Evolutionary conservation across 1,140 invertebrate genomes (phyloP).

Genomic region (Drosophila lacteicornis): DNA sequence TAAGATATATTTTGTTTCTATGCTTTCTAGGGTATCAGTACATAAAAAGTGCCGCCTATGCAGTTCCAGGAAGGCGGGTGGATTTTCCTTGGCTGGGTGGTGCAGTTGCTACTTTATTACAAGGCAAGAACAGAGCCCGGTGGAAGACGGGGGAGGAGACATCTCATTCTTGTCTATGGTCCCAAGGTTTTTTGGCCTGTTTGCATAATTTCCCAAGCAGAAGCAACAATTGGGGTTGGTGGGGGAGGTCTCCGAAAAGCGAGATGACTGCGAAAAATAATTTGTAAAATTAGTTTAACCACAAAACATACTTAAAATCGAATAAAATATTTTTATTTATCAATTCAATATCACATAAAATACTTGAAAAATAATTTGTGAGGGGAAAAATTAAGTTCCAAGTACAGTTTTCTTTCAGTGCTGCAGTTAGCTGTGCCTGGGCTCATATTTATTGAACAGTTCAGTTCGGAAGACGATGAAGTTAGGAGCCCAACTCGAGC

Average conservation of each 20-base stretch:
- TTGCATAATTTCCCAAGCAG: conserved; percentile 71
- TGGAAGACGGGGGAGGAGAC: conserved; percentile 32
- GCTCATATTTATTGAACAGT: conserved; percentile 40
- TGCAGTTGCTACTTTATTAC: conserved; percentile 67
- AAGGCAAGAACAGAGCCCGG: conserved; percentile 42
- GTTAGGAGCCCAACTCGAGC: conserved; percentile 10
- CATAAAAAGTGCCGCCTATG: conserved; percentile 69
- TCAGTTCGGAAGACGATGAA: conserved; percentile 25
- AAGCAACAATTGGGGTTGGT: conserved; percentile 64
- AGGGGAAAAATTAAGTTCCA: background rate
- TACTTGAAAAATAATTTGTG: no score
- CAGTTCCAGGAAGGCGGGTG: conserved; percentile 36
- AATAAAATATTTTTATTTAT: background rate
- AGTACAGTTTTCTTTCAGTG: conserved; percentile 1
- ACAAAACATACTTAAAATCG: background rate
- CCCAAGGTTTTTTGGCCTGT: conserved; percentile 48
- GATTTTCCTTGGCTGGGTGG: background rate
- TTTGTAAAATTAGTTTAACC: no score
- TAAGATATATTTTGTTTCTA: background rate
- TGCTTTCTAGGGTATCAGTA: conserved; percentile 23
- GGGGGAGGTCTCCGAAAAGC: background rate
- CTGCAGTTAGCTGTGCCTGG: background rate
- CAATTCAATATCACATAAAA: no score
- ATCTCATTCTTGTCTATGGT: conserved; percentile 40
- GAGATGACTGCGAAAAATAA: background rate